Percentiles rank a stretch among this genome's conserved stretches.
phyloP scores from a whole-genome alignment of 2,888 invertebrate genomes.

The Caenorhabditis sinica region DNA sequence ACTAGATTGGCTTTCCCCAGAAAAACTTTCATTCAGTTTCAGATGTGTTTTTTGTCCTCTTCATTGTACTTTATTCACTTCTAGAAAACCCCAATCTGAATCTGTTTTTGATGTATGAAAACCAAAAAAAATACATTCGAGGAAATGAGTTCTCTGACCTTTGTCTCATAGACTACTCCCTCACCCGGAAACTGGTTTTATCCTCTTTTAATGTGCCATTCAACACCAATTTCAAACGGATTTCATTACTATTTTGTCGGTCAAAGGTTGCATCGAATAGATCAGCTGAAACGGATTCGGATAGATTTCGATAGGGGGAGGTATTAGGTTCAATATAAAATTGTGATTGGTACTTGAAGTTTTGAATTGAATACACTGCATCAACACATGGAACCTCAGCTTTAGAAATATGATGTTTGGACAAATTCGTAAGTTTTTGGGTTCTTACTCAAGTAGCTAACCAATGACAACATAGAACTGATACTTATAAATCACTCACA shows the following conservation, averaged over 20 bases:
- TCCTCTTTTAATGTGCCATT: constrained; percentile 36
- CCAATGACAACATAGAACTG: too few relatives aligned
- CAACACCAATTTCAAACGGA: constrained; percentile 38
- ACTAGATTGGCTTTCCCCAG: background rate
- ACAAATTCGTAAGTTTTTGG: too few relatives aligned
- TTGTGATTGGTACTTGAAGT: background rate
- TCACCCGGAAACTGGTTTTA: constrained; percentile 53
- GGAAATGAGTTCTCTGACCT: constrained; percentile 32
- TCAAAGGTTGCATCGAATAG: constrained; percentile 35
- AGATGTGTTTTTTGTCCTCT: background rate
- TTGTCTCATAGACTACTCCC: background rate
- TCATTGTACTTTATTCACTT: constrained; percentile 4
- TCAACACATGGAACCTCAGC: too few relatives aligned
- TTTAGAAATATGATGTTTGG: too few relatives aligned
- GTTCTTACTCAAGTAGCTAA: too few relatives aligned
- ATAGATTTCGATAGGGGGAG: background rate
- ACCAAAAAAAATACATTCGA: background rate
- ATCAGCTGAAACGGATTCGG: constrained; percentile 18
- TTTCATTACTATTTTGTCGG: constrained; percentile 38
- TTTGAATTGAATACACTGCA: too few relatives aligned
- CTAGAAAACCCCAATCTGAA: background rate
- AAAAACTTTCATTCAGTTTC: constrained; percentile 15
- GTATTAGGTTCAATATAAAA: background rate
- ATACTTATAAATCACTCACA: too few relatives aligned
- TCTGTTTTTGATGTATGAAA: background rate